Evolutionary conservation across 2,113 vertebrate genomes (phyloP), one percentile per base, ranked within the genome.

Genomic region (Climacteris rufus): DNA sequence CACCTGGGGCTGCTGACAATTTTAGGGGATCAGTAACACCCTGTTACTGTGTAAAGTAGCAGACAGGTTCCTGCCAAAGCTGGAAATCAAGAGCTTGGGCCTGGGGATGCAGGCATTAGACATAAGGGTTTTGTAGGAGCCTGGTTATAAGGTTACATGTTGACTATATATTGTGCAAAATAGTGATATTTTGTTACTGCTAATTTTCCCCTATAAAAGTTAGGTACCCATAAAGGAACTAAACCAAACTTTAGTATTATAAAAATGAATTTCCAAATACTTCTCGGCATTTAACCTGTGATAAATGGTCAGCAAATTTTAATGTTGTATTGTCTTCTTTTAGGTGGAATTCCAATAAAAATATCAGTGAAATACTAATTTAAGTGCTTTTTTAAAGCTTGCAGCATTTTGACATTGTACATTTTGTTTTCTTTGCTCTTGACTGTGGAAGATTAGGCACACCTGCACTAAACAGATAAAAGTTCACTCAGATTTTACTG

Each of bases 401-500:
- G 54, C 33, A 91, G 42, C 42, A 72, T 74, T 95, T 90, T 93
- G 72, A 83, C 42, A 74, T 35, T 50, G 68, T 45, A 59, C 28
- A 35, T 69, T 94, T 83, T 79, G 66, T 84, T 90, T 90, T 90
- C 71, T 77, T 87, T 61, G 31, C 54, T 66, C 47, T 91, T 61
- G 56, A 45, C 83, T 93, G 25, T 78, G 72, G 66, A 89, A 94
- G 87, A 89, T 95, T 81, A 89, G 87, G 42, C 81, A 89, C 72
- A 87, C 74, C 83, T 94, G 83, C 52, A 86, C 50, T 63, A 89
- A 92, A 88, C 25, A 83, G 68, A 92, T 81, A 90, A 90, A 88
- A 90, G 35, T 88, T 93, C 0, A 4, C 71, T 90, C 0, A 95
- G 68, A 90, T 92, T 60, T 83, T 93, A 83, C 35, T 86, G 52